phyloP scores from a whole-genome alignment of 2,113 vertebrate species.

The Dermatemys mawii region DNA sequence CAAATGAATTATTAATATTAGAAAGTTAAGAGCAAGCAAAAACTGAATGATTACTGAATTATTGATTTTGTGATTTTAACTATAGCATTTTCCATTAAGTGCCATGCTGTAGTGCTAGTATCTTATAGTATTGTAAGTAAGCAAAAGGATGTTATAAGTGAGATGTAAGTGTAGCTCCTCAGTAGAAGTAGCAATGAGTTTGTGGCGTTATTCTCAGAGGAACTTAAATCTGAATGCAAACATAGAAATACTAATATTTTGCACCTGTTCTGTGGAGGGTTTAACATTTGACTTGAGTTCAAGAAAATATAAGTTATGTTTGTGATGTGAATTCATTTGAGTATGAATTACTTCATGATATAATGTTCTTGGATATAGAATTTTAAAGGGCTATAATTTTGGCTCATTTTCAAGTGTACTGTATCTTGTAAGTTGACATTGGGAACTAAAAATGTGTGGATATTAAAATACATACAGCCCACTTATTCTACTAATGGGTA shows the following conservation, averaged over 20 bases:
- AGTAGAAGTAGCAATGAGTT: background rate
- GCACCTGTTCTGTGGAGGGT: background rate
- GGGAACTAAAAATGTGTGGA: background rate
- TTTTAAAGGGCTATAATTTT: background rate
- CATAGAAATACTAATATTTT: background rate
- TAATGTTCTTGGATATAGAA: background rate
- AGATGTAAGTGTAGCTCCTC: background rate
- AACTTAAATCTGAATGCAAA: background rate
- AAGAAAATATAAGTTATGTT: slow-evolving; percentile 1
- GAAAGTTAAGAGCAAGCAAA: background rate
- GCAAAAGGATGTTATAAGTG: background rate
- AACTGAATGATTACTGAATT: background rate
- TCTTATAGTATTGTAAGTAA: background rate
- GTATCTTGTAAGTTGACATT: slow-evolving; percentile 1
- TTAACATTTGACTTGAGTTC: background rate
- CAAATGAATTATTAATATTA: background rate
- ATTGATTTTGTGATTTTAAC: background rate
- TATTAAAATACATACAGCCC: background rate
- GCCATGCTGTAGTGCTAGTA: background rate
- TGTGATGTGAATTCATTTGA: background rate
- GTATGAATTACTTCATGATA: background rate
- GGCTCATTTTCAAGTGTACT: background rate
- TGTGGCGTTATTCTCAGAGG: background rate
- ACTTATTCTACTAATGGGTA: background rate
- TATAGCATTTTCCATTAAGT: background rate